Conservation (phyloP, 2,113 vertebrate species). For the Phoxinus phoxinus region DNA sequence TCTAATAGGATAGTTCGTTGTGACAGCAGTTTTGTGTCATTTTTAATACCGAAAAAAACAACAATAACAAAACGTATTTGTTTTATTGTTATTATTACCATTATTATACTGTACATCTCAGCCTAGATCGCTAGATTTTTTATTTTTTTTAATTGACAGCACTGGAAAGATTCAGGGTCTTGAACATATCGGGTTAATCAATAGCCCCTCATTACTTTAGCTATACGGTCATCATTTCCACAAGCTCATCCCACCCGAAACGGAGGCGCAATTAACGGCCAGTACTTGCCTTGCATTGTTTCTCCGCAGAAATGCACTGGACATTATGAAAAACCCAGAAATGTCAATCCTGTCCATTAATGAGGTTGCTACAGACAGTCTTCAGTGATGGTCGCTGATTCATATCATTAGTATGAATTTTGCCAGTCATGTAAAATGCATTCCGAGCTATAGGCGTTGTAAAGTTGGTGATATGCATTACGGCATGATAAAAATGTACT, state of each 20-base stretch:
- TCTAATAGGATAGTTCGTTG: neutral
- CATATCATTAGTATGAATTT: slow-evolving; percentile 66
- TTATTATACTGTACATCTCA: neutral
- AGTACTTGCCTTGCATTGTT: neutral
- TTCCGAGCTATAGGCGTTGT: slow-evolving; percentile 50
- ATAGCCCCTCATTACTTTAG: slow-evolving; percentile 49
- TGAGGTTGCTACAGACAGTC: slow-evolving; percentile 64
- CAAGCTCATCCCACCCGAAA: slow-evolving; percentile 69
- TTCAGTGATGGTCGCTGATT: slow-evolving; percentile 30
- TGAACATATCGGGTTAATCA: slow-evolving; percentile 52
- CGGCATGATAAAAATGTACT: neutral
- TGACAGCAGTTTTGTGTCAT: neutral
- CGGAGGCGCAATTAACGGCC: slow-evolving; percentile 64
- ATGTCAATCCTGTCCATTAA: slow-evolving; percentile 70
- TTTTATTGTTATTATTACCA: neutral
- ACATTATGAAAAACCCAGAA: slow-evolving; percentile 63
- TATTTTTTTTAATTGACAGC: slow-evolving; percentile 10
- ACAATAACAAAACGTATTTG: too few species aligned
- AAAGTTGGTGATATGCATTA: slow-evolving; percentile 8
- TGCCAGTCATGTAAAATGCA: slow-evolving; percentile 60
- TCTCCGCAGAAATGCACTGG: slow-evolving; percentile 21
- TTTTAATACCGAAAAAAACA: neutral
- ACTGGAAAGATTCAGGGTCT: neutral
- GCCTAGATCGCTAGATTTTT: neutral
- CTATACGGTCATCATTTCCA: slow-evolving; percentile 66